Evolutionary conservation across 2,888 invertebrate genomes (phyloP), one percentile per base, ranked within the genome.

Genomic region (Drosophila monieri): DNA sequence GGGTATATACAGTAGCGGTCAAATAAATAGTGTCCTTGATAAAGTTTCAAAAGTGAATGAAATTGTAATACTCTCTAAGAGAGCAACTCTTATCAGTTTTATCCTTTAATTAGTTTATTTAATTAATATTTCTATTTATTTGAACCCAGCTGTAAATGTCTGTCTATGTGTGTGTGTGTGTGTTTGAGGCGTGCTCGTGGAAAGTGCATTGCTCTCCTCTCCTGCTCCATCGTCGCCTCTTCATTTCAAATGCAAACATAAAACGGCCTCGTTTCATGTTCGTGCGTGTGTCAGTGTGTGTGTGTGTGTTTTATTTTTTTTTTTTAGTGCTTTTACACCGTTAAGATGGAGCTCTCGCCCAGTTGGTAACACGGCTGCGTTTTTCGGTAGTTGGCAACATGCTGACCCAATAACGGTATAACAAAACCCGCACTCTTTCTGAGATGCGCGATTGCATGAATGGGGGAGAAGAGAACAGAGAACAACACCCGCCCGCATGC

Each of bases 361-460:
- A 62, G 81, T 83, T 86, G 78, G 86, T 83, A 85, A 61, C 60
- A 77, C 79, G 66, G 52, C 74, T 79, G 77, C 70, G 67, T 83
- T 85, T 64, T 86, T 80, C 78, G 87, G 85, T 85, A 76, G 83
- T 84, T 84, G 86, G 88, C 83, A 87, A 81, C 88, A 77, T 76
- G 84, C 69, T 88, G 84, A 85, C 84, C 84, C 65, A 85, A 85
- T 83, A 88, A 83, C 88, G 74, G 84, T 69, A 76, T n/a, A 67
- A 57, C 32, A 25, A 60, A 53, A 68, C 43, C 39, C 37, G 25
- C 35, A 59, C 54, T 52, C 65, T 39, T 51, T 51, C 54, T 32
- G 47, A 47, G n/a, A 35, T 12, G 65, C 52, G 23, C 41, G 54
- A 18, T 51, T 61, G 43, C 60, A 83, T 85, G 86, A 83, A 83